phyloP scores from a whole-genome alignment of 1,140 invertebrate species.

The Listronotus oregonensis region DNA sequence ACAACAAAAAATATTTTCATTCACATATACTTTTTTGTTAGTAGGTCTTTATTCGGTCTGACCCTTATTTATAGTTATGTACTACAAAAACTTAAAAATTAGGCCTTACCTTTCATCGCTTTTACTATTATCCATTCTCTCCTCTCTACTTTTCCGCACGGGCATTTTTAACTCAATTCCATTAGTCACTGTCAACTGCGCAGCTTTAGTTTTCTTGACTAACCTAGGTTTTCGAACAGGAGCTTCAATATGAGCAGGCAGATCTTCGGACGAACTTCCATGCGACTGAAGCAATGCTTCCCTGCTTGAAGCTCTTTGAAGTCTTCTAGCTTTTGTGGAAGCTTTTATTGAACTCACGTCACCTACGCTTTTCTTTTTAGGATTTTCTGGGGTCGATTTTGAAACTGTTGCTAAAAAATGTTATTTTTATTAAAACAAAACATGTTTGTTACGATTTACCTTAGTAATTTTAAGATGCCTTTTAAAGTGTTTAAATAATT shows the following conservation, averaged over 20 bases:
- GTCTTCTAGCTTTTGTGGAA: slow-evolving; percentile 54
- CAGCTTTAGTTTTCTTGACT: slow-evolving; percentile 49
- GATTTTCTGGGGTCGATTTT: slow-evolving; percentile 9
- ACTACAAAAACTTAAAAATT: no score
- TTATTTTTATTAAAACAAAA: no score
- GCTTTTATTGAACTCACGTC: slow-evolving; percentile 32
- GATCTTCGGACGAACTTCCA: slow-evolving; percentile 60
- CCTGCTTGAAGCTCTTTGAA: slow-evolving; percentile 59
- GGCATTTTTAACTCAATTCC: slow-evolving; percentile 48
- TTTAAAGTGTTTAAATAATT: no score
- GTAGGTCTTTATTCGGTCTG: no score
- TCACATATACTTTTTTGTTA: no score
- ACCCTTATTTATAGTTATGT: no score
- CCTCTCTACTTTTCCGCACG: slow-evolving; percentile 32
- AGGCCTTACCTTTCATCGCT: slow-evolving; percentile 42
- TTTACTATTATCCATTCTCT: slow-evolving; percentile 33
- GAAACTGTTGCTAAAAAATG: not conserved
- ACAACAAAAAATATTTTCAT: no score
- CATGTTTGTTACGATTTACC: no score
- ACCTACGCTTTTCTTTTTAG: slow-evolving; percentile 43
- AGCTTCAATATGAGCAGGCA: slow-evolving; percentile 51
- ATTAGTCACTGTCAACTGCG: slow-evolving; percentile 45
- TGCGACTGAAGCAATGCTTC: slow-evolving; percentile 57
- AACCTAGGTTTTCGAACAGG: slow-evolving; percentile 50
- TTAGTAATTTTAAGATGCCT: no score